phyloP scores from a whole-genome alignment of 2,113 vertebrate genomes.

The Prietella phreatophila region DNA sequence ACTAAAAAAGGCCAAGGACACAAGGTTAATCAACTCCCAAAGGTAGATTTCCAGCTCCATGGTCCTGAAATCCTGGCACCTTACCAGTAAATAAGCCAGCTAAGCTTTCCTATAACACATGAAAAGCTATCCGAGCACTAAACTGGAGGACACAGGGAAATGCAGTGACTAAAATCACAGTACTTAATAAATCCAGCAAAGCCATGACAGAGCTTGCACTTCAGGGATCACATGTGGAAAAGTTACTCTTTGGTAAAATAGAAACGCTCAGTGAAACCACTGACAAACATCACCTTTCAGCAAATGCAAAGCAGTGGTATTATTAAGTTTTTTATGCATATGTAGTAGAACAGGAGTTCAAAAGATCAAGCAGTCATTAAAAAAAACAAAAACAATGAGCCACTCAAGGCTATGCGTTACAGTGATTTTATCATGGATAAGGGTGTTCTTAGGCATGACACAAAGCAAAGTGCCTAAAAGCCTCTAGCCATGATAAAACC shows the following conservation, averaged over 20 bases:
- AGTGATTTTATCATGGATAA: not conserved
- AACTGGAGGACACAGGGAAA: not conserved
- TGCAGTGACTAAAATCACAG: not conserved
- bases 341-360: not conserved
- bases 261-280: not conserved
- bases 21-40: constrained; percentile 2
- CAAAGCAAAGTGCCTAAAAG: not conserved
- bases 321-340: not conserved
- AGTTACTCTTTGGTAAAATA: not conserved
- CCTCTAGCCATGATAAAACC: not conserved
- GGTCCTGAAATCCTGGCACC: not conserved
- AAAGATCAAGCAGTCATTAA: not conserved
- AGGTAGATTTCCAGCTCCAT: not conserved
- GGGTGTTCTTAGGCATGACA: not conserved
- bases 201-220: not conserved
- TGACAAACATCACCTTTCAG: not conserved
- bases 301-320: not conserved
- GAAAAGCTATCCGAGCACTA: not conserved
- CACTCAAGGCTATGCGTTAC: not conserved
- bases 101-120: not conserved
- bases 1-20: not conserved
- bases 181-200: not conserved
- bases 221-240: not conserved
- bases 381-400: not conserved
- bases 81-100: not conserved